Evolutionary conservation across 2,888 invertebrate genomes (phyloP).

Genomic region (Drosophila yooni): DNA sequence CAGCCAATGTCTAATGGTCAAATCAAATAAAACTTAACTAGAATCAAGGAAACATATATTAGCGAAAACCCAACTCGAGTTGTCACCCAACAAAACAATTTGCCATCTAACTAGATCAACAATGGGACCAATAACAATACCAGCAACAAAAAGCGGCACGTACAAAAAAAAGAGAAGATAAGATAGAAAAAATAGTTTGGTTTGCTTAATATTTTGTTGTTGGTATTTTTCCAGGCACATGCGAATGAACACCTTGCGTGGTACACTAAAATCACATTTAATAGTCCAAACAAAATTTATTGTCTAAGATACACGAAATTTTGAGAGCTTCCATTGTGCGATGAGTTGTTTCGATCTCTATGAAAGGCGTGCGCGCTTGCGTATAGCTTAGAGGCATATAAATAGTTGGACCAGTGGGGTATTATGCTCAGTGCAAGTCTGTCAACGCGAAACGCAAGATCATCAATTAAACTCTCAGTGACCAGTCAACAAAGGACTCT

Average conservation of each 20-base stretch:
- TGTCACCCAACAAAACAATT: conserved; percentile 47
- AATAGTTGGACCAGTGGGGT: conserved; percentile 65
- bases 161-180: conserved; percentile 26
- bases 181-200: conserved; percentile 16
- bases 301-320: conserved; percentile 40
- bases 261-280: conserved; percentile 76
- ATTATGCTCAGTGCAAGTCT: conserved; percentile 77
- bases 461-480: conserved; percentile 54
- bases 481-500: conserved; percentile 16
- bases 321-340: conserved; percentile 51
- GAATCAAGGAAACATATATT: conserved; percentile 54
- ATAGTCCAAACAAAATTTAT: conserved; percentile 75
- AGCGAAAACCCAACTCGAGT: conserved; percentile 50
- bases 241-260: conserved; percentile 51
- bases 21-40: conserved; percentile 58
- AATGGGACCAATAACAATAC: conserved; percentile 50
- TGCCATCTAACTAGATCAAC: conserved; percentile 33
- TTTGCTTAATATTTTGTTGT: conserved; percentile 29
- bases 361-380: conserved; percentile 57
- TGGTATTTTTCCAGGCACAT: conserved; percentile 44
- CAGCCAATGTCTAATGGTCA: conserved; percentile 53
- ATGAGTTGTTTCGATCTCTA: conserved; percentile 68
- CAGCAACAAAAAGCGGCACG: conserved; percentile 27
- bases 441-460: conserved; percentile 62
- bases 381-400: conserved; percentile 55